phyloP scores from a whole-genome alignment of 2,797 vertebrate species.

The Pseudochirops corinnae region DNA sequence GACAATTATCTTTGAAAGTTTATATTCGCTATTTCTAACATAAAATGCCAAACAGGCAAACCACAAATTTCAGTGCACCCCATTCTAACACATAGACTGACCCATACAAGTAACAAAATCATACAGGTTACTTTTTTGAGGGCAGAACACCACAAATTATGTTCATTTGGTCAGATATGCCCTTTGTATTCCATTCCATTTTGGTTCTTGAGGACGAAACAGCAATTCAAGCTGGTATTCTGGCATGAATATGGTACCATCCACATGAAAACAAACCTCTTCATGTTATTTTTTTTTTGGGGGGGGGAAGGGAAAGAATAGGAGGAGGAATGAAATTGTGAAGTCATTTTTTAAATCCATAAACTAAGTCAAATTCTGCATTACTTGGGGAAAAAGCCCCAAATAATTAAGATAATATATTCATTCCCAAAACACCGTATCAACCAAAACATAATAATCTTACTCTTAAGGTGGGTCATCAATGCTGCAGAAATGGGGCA shows the following conservation, averaged over 20 bases:
- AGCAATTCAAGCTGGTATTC: not conserved
- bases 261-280: conserved; percentile 41
- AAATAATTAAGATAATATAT: conserved; percentile 64
- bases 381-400: conserved; percentile 55
- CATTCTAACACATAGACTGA: conserved; percentile 28
- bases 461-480: conserved; percentile 51
- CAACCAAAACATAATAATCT: not conserved
- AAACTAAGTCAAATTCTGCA: conserved; percentile 53
- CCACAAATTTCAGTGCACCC: conserved; percentile 47
- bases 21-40: conserved; percentile 43
- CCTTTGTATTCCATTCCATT: conserved; percentile 9
- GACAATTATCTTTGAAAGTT: not conserved
- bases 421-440: conserved; percentile 51
- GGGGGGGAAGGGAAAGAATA: not conserved
- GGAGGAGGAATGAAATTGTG: conserved; percentile 27
- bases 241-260: conserved; percentile 38
- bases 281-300: conserved; percentile 41
- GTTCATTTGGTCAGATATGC: conserved; percentile 6
- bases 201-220: conserved; percentile 23
- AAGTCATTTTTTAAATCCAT: conserved; percentile 51
- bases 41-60: conserved; percentile 37
- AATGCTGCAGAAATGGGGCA: conserved; percentile 16
- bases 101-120: conserved; percentile 33
- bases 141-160: conserved; percentile 19
- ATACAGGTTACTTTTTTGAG: not conserved